Evolutionary conservation across 2,113 vertebrate species (phyloP), one percentile per base, ranked within the genome.

Genomic region (Brienomyrus brachyistius): DNA sequence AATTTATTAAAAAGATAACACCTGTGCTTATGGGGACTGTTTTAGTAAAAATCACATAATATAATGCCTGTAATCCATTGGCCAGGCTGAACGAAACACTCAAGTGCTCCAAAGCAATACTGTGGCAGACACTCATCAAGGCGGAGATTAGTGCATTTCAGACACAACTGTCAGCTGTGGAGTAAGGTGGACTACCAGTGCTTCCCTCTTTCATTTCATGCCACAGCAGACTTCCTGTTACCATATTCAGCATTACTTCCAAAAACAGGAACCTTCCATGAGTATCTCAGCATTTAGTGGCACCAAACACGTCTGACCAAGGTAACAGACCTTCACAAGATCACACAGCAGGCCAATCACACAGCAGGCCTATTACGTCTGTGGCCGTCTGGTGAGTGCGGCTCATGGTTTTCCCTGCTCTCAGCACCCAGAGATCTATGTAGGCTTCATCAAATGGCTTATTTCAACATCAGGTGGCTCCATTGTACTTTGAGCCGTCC

Each of bases 71-170:
- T 13, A 70, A 48, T 54, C 40, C 9, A 35, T 50, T 31, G 13
- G 21, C 13, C 45, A 50, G 62, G 10, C 8, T 48, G 27, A 50
- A 85, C n/a, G 45, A 21, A 31, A 62, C 74, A 80, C n/a, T 77
- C 47, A 23, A 23, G 35, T 59, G 50, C 45, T 15, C 51, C 31
- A 45, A 47, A 27, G 31, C 52, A 59, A 85, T 27, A 50, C 50
- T 17, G 51, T 27, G 11, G 50, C 74, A 54, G 27, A 89, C 62
- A 31, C 27, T n/a, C n/a, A 19, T 45, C 90, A 88, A 82, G 45
- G 27, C 51, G 90, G 59, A 89, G 48, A 47, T 92, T 93, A 92
- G 91, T 93, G 91, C 91, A 90, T 91, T 86, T 88, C 84, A 86
- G 54, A 66, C 90, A 74, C 84, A 56, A 84, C 87, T 89, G 70